Conservation (phyloP, 1,140 invertebrate species). For the Psix sp. region DNA sequence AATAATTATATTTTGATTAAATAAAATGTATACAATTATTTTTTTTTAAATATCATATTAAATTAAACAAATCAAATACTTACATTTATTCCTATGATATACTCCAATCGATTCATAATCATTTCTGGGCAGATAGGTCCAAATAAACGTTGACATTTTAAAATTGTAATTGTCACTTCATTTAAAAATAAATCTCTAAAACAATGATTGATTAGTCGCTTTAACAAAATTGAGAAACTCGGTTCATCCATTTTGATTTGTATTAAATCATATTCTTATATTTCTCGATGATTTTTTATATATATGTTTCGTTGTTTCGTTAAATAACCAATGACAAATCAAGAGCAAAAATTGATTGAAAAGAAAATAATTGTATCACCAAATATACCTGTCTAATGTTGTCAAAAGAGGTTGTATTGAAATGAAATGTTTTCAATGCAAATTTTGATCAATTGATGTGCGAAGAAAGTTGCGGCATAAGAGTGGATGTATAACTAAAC, state of each 20-base stretch:
- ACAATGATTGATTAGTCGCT: no score
- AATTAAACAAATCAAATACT: no score
- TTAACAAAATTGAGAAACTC: constrained; percentile 3
- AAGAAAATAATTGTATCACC: no score
- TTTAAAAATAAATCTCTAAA: no score
- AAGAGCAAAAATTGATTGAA: no score
- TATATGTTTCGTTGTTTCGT: neutral
- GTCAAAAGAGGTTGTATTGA: no score
- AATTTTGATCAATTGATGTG: no score
- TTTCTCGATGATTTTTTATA: no score
- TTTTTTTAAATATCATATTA: neutral
- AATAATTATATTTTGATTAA: neutral
- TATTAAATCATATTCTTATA: neutral
- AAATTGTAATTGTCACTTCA: neutral
- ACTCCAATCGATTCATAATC: constrained; percentile 20
- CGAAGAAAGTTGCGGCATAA: neutral
- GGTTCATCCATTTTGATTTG: neutral
- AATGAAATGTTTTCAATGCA: no score
- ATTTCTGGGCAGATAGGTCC: neutral
- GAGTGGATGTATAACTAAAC: constrained; percentile 3
- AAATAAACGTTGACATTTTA: neutral
- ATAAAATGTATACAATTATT: neutral
- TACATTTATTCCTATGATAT: constrained; percentile 6
- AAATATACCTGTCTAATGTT: no score
- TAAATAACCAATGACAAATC: neutral